Conservation (phyloP, 2,888 invertebrate genomes). For the Harpalus rufipes region DNA sequence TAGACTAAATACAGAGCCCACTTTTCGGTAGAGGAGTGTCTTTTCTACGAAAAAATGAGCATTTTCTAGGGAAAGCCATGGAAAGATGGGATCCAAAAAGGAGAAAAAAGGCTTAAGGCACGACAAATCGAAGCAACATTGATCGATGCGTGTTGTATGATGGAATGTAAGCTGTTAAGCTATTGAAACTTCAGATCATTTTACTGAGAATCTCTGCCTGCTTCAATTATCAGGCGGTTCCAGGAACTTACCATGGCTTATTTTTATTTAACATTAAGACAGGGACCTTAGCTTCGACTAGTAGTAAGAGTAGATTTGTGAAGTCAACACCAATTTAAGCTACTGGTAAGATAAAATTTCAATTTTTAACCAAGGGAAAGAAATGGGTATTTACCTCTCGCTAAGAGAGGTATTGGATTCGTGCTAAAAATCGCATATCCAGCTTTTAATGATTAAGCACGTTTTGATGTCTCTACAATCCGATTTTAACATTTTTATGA, state of each 20-base stretch:
- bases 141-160: conserved; percentile 53
- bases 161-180: conserved; percentile 61
- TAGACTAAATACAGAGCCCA: background rate
- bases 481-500: too few relatives aligned
- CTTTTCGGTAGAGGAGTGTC: conserved; percentile 16
- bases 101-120: background rate
- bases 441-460: too few relatives aligned
- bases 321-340: background rate
- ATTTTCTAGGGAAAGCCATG: conserved; percentile 57
- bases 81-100: conserved; percentile 40
- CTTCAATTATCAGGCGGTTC: conserved; percentile 62
- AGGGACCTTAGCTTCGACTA: background rate
- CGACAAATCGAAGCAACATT: conserved; percentile 37
- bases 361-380: too few relatives aligned
- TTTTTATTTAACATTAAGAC: conserved; percentile 59
- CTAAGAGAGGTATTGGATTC: too few relatives aligned
- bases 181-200: conserved; percentile 64
- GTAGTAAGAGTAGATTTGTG: background rate
- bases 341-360: too few relatives aligned
- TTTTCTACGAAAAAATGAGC: conserved; percentile 61
- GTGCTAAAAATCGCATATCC: too few relatives aligned
- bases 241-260: conserved; percentile 55
- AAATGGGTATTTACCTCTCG: too few relatives aligned
- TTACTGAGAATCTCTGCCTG: conserved; percentile 59
- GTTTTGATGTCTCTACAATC: too few relatives aligned